Conservation (phyloP, 2,113 vertebrate species). For the Tyto alba region DNA sequence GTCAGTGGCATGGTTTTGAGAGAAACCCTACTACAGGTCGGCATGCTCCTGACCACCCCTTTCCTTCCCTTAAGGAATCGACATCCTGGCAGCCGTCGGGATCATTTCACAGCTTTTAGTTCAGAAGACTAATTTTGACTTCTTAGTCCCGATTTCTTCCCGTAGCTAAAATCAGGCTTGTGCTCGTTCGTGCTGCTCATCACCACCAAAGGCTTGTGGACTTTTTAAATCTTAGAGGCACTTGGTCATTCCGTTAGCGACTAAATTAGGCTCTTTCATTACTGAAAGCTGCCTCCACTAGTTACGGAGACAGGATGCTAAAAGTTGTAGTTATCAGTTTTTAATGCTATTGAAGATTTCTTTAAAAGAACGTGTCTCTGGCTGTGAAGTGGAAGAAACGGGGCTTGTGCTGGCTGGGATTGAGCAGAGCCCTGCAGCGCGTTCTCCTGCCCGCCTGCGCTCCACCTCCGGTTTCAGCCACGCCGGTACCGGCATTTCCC, state of each 20-base stretch:
- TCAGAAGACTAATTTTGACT: neutral
- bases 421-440: neutral
- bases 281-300: too few relatives aligned
- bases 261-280: neutral
- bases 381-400: fast-evolving
- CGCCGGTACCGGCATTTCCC: neutral
- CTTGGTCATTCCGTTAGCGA: fast-evolving
- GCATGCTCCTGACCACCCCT: neutral
- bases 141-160: neutral
- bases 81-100: fast-evolving
- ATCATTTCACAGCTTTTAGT: neutral
- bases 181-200: fast-evolving
- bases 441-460: neutral
- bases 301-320: fast-evolving
- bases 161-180: neutral
- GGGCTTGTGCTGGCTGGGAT: too few relatives aligned
- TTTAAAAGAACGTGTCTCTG: neutral
- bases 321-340: fast-evolving
- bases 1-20: neutral
- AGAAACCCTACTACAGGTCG: neutral
- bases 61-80: fast-evolving
- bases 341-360: fast-evolving
- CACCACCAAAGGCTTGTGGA: too few relatives aligned
- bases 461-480: neutral
- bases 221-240: neutral